Conservation (phyloP, 2,797 vertebrate genomes). For the Oryzias dopingdopingensis region DNA sequence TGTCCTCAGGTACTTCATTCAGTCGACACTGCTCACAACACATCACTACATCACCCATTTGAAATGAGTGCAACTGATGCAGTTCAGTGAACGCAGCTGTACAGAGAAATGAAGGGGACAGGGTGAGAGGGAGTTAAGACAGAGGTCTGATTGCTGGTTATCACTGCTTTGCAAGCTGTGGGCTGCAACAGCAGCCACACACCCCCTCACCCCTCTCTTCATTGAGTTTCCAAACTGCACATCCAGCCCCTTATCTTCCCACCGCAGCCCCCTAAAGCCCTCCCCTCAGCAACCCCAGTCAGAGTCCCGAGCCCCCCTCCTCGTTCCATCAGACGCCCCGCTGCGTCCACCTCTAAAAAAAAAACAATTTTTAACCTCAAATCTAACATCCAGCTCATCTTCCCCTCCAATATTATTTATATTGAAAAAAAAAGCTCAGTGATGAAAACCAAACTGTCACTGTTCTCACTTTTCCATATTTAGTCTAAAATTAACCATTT, state of each 20-base stretch:
- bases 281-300: conserved; percentile 62
- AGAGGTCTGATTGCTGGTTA: conserved; percentile 63
- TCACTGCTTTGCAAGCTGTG: conserved; percentile 65
- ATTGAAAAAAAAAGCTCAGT: conserved; percentile 4
- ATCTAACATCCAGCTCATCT: conserved; percentile 40
- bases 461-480: neutral
- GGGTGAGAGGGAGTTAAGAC: conserved; percentile 44
- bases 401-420: conserved; percentile 27
- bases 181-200: conserved; percentile 47
- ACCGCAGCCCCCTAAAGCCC: conserved; percentile 68
- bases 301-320: conserved; percentile 44
- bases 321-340: conserved; percentile 28
- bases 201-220: conserved; percentile 26
- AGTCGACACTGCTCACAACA: conserved; percentile 13
- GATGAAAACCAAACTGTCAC: conserved; percentile 14
- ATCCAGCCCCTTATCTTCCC: conserved; percentile 69
- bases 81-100: conserved; percentile 36
- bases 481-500: too few species aligned
- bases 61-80: conserved; percentile 40
- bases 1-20: conserved; percentile 11
- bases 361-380: conserved; percentile 48
- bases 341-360: conserved; percentile 39
- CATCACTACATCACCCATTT: conserved; percentile 23
- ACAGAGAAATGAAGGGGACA: conserved; percentile 25
- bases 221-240: conserved; percentile 50